Base-by-base conservation (phyloP, 2,888 invertebrate genomes). In the Pimpla rufipes region DNA sequence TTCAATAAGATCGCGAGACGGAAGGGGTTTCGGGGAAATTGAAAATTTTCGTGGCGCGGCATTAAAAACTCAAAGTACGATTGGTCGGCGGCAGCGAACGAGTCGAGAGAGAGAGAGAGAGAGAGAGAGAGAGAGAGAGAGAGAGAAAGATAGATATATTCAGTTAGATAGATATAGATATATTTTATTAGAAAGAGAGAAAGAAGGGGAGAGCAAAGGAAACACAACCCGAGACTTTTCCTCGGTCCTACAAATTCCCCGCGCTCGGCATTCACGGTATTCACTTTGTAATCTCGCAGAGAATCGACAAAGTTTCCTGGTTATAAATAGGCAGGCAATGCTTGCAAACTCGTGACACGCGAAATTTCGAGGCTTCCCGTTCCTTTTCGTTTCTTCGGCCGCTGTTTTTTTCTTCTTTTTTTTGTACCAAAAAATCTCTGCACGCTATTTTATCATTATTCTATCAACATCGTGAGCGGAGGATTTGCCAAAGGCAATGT, bases 261-360 rank as follows among this genome's bases (percentile, higher is more conserved):
- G 52, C 37, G 40, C 37, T 55, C 18, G 2, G 50, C 29, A 29
- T 18, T 68, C 29, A n/a, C 21, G 29, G 29, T 29, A 13, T 40
- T 64, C 42, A 13, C 45, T 2, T 42, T 21, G 21, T 45, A 21
- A 42, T 8, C 7, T 23, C 8, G 11, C 3, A 21, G 10, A 7
- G 2, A 13, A 70, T 16, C 8, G 18, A 10, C 21, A 55, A 70
- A 70, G 37, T 37, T 70, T 13, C 1, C 21, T 13, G 45, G 6
- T 8, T 11, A 23, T 21, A 42, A 37, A 35, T 52, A 70, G 5
- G 37, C 50, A 68, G 3, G 23, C 23, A 21, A 29, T 23, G 5
- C 29, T 55, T n/a, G 71, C 13, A 13, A 4, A 29, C 10, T 71
- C 42, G 57, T 42, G 11, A 71, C 42, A 71, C 71, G 18, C 59